Evolutionary conservation across 2,888 invertebrate species (phyloP).

Genomic region (Mesopsocus fuscifrons): DNA sequence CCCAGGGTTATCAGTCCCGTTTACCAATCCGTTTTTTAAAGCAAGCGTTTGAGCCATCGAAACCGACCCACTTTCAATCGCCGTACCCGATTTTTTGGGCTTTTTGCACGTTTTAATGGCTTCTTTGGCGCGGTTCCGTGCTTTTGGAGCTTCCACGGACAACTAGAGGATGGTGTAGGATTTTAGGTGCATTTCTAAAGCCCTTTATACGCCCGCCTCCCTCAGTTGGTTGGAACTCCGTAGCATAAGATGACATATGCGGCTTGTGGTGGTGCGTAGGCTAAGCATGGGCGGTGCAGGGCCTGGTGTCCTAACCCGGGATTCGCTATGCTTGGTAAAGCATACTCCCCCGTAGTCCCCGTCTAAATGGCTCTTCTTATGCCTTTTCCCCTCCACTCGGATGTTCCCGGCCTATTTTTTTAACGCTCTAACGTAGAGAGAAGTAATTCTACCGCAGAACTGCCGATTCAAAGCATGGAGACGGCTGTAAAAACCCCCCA

Average conservation of each 20-base stretch:
- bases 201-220: constrained; percentile 7
- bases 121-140: not conserved
- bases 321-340: not conserved
- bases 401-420: not conserved
- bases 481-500: not conserved
- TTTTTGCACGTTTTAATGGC: not conserved
- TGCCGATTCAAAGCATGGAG: not conserved
- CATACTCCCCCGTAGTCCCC: not conserved
- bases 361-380: not conserved
- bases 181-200: constrained; percentile 8
- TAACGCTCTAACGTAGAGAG: not conserved
- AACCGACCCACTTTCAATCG: constrained; percentile 4
- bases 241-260: constrained; percentile 5
- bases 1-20: no score
- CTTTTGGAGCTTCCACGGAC: constrained; percentile 3
- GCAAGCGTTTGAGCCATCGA: no score
- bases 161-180: constrained; percentile 4
- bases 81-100: no score
- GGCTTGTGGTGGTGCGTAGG: not conserved
- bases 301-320: not conserved
- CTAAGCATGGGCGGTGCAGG: not conserved
- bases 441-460: not conserved
- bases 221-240: not conserved
- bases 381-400: not conserved
- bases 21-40: no score